These are phyloP conservation scores for Astreopora myriophthalma DNA, from an alignment of 64 coral and sea anemone genomes.

Conservation along the genomic window DNA sequence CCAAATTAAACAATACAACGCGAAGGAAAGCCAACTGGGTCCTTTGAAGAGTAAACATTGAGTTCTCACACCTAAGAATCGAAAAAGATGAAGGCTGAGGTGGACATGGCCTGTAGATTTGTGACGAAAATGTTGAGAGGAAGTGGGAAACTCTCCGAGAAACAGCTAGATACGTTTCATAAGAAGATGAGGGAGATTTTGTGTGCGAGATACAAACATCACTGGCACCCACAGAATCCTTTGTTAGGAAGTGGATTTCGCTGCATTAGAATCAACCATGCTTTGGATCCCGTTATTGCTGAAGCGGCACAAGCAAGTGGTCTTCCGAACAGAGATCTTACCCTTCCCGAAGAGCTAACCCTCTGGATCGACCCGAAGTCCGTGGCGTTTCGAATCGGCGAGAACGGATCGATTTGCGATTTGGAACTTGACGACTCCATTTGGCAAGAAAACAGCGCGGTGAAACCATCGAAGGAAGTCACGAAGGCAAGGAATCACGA, in stretches of 20 bases:
- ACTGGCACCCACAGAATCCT: constrained; percentile 98
- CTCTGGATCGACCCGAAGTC: constrained; percentile 98
- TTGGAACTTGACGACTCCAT: constrained; percentile 55
- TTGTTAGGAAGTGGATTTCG: constrained; percentile 98
- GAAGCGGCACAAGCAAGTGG: constrained; percentile 80
- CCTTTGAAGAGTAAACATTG: neutral
- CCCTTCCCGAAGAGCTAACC: constrained; percentile 90
- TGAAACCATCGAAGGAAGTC: constrained; percentile 31
- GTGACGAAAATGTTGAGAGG: constrained; percentile 77
- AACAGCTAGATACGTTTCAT: constrained; percentile 75
- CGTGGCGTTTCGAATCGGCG: constrained; percentile 93
- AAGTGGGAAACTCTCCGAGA: constrained; percentile 71
- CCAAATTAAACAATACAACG: neutral
- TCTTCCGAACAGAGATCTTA: constrained; percentile 60
- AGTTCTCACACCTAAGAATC: neutral
- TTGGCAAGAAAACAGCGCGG: constrained; percentile 28
- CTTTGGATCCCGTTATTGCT: constrained; percentile 85
- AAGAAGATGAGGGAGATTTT: constrained; percentile 96
- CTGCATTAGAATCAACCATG: constrained; percentile 98
- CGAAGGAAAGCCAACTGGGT: neutral
- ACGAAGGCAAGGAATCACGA: constrained; percentile 57
- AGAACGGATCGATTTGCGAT: constrained; percentile 95
- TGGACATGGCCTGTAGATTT: constrained; percentile 91
- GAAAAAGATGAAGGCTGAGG: constrained; percentile 82
- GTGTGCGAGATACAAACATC: constrained; percentile 90